Base-by-base conservation (phyloP, 2,797 vertebrate genomes). In the Rhynchonycteris naso region DNA sequence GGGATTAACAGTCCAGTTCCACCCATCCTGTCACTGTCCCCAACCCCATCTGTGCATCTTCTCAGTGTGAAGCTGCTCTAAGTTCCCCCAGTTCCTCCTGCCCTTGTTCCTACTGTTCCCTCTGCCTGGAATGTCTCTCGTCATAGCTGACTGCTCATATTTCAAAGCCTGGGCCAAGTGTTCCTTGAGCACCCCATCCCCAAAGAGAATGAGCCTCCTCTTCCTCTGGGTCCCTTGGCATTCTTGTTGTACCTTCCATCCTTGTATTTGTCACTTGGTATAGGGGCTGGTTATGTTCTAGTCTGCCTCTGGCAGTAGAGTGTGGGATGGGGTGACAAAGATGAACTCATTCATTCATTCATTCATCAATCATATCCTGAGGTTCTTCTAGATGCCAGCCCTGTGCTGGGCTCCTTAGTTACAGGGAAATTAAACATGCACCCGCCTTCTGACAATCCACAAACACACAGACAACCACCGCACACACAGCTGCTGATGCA, bases 21-120 rank as follows among this genome's bases (percentile, higher is more conserved):
- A 24, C 30, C 50, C 33, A 16, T 6, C 38, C 28, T 7, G 24
- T 26, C 9, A 5, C 56, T 47, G n/a, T 8, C 22, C 33, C 16
- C 2, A 2, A 1, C 26, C 13, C 38, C 5, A 0, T 7, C 52
- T 5, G 1, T 0, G 0, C 6, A 1, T 9, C 22, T 15, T 47
- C 15, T 15, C 13, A 10, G 12, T 5, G 13, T 1, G 18, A 26
- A 63, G 54, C 52, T 50, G 1, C 54, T 58, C 26, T 11, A 16
- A 12, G 5, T 74, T 2, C 43, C 43, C 21, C 54, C 7, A 1
- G 0, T 10, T 72, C 22, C 16, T 65, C 50, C 66, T 47, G 38
- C 24, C 43, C 54, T 26, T 30, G 58, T 33, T 26, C 47, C 50
- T 12, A 3, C 59, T 9, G 4, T 28, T 9, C 24, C 33, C 66